Conservation (phyloP, 1,140 invertebrate species). For the Geopemphigus sp. region DNA sequence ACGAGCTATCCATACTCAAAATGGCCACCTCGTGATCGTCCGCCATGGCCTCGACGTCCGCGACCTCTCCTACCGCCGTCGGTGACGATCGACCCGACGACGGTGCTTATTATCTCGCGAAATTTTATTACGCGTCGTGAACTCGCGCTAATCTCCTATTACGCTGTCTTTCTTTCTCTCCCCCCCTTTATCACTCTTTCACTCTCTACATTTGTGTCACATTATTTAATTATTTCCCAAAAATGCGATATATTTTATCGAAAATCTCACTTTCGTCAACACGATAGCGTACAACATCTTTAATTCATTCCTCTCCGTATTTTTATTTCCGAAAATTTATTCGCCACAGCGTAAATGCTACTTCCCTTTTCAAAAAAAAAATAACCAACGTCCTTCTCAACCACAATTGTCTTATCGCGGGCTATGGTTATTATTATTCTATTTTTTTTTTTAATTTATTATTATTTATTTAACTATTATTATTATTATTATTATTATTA, state of each 20-base stretch:
- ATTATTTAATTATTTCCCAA: no score
- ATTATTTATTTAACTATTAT: constrained; percentile 9
- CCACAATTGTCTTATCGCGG: no score
- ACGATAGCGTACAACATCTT: not conserved
- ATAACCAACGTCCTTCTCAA: no score
- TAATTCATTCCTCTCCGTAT: not conserved
- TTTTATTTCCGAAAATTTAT: not conserved
- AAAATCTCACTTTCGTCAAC: not conserved
- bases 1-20: constrained; percentile 43
- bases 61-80: not conserved
- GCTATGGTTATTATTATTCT: constrained; percentile 19
- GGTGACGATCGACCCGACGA: constrained; percentile 1
- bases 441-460: constrained; percentile 1
- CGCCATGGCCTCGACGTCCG: not conserved
- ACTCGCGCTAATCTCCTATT: not conserved
- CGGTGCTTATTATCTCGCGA: not conserved
- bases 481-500: constrained; percentile 6
- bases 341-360: no score
- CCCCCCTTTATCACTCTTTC: no score
- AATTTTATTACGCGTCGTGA: not conserved
- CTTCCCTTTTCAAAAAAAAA: not conserved
- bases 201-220: no score
- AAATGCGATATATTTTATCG: no score
- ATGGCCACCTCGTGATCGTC: constrained; percentile 47
- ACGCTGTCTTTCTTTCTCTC: no score